phyloP scores from a whole-genome alignment of 2,797 vertebrate species.

The Parambassis ranga region DNA sequence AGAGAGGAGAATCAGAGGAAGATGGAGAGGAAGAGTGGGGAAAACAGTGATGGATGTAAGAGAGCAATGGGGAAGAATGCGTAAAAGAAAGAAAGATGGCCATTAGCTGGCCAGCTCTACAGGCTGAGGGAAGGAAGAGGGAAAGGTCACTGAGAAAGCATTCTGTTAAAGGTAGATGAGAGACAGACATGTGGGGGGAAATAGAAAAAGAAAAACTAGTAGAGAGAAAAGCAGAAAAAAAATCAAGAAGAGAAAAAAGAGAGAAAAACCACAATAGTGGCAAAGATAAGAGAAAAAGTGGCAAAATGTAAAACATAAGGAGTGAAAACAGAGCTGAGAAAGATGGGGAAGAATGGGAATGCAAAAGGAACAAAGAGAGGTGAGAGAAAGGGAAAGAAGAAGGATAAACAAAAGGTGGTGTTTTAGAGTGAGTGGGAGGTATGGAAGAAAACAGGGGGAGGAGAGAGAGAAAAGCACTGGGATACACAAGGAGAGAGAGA shows the following conservation, averaged over 20 bases:
- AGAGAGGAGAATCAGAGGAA: conserved; percentile 15
- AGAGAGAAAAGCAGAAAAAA: not conserved
- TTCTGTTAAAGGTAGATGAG: conserved; percentile 46
- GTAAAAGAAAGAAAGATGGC: conserved; percentile 14
- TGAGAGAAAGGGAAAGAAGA: conserved; percentile 41
- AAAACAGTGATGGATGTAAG: conserved; percentile 19
- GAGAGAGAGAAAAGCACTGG: conserved; percentile 49
- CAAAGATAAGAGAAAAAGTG: conserved; percentile 1
- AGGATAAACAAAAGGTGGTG: conserved; percentile 67
- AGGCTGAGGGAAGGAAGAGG: conserved; percentile 24
- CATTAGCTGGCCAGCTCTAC: conserved; percentile 34
- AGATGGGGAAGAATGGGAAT: conserved; percentile 25
- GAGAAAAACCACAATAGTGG: not conserved
- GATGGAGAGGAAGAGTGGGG: not conserved
- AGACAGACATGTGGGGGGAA: conserved; percentile 5
- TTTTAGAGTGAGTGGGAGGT: conserved; percentile 70
- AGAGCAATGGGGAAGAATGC: not conserved
- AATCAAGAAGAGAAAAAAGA: not conserved
- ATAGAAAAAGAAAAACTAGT: not conserved
- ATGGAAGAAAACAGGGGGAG: conserved; percentile 54
- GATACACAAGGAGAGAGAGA: conserved; percentile 43
- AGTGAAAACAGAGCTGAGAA: conserved; percentile 2
- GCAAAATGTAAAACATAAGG: conserved; percentile 5
- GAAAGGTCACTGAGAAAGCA: conserved; percentile 62
- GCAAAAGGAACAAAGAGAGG: conserved; percentile 55